These are phyloP conservation scores for Cheilosia pagana DNA, from an alignment of 2,888 invertebrate species.

Conservation along the genomic window DNA sequence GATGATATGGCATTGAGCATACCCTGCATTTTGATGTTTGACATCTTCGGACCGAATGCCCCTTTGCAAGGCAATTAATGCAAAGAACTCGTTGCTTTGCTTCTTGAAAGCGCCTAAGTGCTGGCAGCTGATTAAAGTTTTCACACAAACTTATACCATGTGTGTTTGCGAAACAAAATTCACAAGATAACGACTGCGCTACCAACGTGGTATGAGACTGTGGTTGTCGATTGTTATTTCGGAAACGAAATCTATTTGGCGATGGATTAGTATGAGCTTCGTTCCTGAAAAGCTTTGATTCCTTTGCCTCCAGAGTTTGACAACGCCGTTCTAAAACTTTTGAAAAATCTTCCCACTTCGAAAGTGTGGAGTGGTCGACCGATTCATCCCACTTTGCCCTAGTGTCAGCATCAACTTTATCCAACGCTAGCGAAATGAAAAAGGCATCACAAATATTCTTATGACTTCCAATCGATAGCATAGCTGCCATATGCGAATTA, in stretches of 20 bases:
- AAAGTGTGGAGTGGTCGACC: not conserved
- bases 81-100: not conserved
- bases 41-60: constrained; percentile 1
- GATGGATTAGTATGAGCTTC: not conserved
- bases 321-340: not conserved
- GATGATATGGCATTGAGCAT: constrained; percentile 24
- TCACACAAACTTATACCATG: constrained; percentile 5
- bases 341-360: not conserved
- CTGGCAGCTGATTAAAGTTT: constrained; percentile 5
- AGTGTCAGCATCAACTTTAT: not conserved
- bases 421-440: not conserved
- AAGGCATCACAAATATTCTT: not conserved
- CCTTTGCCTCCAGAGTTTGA: not conserved
- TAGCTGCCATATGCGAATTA: too few relatives aligned
- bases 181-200: constrained; percentile 11
- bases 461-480: too few relatives aligned
- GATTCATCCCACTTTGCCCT: not conserved
- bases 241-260: constrained; percentile 11
- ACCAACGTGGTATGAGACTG: not conserved
- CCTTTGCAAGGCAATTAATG: too few relatives aligned
- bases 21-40: constrained; percentile 22
- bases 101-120: not conserved
- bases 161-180: not conserved
- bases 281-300: not conserved
- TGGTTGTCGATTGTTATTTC: not conserved